Percentiles rank a stretch among this genome's conserved stretches.
Conservation (phyloP, 2,113 vertebrate species). For the Chionodraco myersi region DNA sequence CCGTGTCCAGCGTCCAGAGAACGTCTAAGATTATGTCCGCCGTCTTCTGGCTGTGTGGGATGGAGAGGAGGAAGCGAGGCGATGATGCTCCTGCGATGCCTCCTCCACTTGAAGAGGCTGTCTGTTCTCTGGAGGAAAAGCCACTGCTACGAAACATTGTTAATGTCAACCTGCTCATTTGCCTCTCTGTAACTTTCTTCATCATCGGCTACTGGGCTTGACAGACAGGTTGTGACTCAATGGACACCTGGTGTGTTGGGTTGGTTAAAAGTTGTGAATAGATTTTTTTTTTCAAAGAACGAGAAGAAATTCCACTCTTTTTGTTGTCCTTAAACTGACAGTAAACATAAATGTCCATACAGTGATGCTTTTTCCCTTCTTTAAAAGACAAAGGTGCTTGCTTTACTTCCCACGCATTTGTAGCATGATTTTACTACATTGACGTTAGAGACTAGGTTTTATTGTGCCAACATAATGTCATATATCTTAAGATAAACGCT, state of each 20-base stretch:
- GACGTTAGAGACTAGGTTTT: not conserved
- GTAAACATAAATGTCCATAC: not conserved
- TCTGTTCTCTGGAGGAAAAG: constrained; percentile 82
- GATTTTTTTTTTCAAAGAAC: not conserved
- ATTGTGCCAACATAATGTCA: not conserved
- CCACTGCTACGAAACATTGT: constrained; percentile 80
- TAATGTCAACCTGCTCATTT: constrained; percentile 89
- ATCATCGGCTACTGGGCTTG: constrained; percentile 94
- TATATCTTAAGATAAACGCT: constrained; percentile 3
- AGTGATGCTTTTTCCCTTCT: not conserved
- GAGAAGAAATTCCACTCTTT: not conserved
- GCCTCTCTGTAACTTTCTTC: constrained; percentile 84
- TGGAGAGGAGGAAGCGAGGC: constrained; percentile 78
- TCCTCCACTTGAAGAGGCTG: constrained; percentile 6
- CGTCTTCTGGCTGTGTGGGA: constrained; percentile 93
- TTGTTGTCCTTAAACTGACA: not conserved
- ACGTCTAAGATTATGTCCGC: constrained; percentile 80
- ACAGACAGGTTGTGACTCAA: constrained; percentile 3
- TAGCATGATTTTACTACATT: not conserved
- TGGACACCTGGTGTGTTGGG: constrained; percentile 8
- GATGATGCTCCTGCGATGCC: fast-evolving
- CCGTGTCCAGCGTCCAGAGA: constrained; percentile 4
- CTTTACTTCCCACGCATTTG: not conserved
- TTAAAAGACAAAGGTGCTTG: not conserved
- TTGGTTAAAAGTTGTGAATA: constrained; percentile 3